Base-by-base conservation (phyloP, 2,797 vertebrate genomes). In the Esox lucius region DNA sequence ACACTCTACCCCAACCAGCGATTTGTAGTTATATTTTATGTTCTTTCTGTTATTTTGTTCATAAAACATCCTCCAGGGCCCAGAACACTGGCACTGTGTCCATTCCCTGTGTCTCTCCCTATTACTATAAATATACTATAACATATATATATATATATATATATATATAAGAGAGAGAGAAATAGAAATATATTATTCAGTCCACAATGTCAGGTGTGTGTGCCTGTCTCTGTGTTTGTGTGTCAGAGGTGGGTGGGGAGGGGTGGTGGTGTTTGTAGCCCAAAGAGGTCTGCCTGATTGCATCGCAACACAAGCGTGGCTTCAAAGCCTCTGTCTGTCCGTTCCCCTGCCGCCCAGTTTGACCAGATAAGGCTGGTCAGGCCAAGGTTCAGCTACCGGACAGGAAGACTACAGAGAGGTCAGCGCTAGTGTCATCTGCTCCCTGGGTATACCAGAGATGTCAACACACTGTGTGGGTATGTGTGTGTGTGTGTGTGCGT, bases 291-390 rank as follows among this genome's bases (percentile, higher is more conserved):
- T 90, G 90, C 88, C 91, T 91, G 93, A 94, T 93, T 92, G 88
- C 89, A 93, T 93, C 91, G 81, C 88, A 88, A 90, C 89, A 89
- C 87, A 91, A 91, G 89, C 85, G 84, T 89, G 89, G 86, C 91
- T 94, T 93, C 91, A 93, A 94, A 94, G 92, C 85, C 80, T 90
- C 87, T 85, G 86, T 89, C 83, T 84, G 80, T 90, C 87, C 85
- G 85, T 89, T 83, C 87, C 83, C 88, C 86, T 79, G 81, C 91
- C 82, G 81, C 91, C 91, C 89, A 91, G 89, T 93, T 91, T 90
- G 90, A 92, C 90, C 90, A 93, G 94, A 94, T 94, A 93, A 94
- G 92, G 88, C 86, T 86, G 83, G 81, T 89, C 87, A 80, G 19
- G 78, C 88, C 87, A 89, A 59, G 90, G 92, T 93, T 94, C 92